phyloP scores from a whole-genome alignment of 2,888 invertebrate genomes.

The Parochlus steinenii region DNA sequence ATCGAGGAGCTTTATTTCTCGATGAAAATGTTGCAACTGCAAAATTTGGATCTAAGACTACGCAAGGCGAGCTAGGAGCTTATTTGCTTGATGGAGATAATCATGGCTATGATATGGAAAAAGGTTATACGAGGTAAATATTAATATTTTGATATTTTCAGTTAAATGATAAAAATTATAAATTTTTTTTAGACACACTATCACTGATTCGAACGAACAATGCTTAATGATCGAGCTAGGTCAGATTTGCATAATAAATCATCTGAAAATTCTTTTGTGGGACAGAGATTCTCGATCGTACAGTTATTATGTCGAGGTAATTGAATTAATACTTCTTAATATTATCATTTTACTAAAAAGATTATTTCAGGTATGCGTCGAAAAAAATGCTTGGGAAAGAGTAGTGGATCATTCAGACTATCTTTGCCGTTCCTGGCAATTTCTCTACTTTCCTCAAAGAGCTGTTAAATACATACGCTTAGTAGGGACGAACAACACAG shows the following conservation, averaged over 20 bases:
- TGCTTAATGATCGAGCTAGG: slow-evolving; percentile 76
- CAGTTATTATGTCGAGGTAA: slow-evolving; percentile 22
- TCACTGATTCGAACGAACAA: slow-evolving; percentile 56
- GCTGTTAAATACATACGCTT: slow-evolving; percentile 73
- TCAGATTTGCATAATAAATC: slow-evolving; percentile 80
- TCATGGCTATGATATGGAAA: slow-evolving; percentile 79
- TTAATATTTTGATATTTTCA: neutral
- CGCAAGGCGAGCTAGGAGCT: slow-evolving; percentile 77
- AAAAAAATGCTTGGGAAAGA: slow-evolving; percentile 87
- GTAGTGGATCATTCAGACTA: slow-evolving; percentile 85
- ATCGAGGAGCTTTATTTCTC: slow-evolving; percentile 69
- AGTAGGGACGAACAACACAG: slow-evolving; percentile 87
- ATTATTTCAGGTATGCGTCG: slow-evolving; percentile 85
- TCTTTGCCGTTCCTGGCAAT: slow-evolving; percentile 94
- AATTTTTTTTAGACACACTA: slow-evolving; percentile 56
- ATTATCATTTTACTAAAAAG: slow-evolving; percentile 63
- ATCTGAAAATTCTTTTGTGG: slow-evolving; percentile 84
- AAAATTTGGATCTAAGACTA: slow-evolving; percentile 66
- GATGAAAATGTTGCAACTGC: slow-evolving; percentile 85
- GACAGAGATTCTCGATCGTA: slow-evolving; percentile 70
- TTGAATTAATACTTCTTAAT: slow-evolving; percentile 10
- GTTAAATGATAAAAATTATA: neutral
- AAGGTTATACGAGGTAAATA: slow-evolving; percentile 46
- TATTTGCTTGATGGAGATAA: slow-evolving; percentile 82
- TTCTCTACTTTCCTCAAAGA: slow-evolving; percentile 74